phyloP scores from a whole-genome alignment of 2,888 invertebrate species.

The Gisinianus flammeolus region DNA sequence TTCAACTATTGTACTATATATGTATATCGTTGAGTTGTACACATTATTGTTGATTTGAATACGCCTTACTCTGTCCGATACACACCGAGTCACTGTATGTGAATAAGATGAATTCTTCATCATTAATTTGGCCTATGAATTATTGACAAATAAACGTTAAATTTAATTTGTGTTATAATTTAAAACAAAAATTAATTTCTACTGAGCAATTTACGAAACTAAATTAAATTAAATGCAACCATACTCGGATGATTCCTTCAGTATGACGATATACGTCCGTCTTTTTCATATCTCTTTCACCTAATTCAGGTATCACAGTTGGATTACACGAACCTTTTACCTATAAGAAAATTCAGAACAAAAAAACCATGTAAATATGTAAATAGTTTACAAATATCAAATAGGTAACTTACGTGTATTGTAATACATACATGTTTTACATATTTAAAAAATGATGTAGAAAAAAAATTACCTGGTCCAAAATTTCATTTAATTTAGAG shows the following conservation, averaged over 20 bases:
- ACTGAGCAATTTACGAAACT: too few species aligned
- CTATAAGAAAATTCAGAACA: slow-evolving; percentile 39
- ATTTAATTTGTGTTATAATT: too few species aligned
- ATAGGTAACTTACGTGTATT: not conserved
- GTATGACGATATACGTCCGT: slow-evolving; percentile 45
- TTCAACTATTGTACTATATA: too few species aligned
- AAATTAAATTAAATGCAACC: too few species aligned
- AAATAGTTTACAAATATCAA: not conserved
- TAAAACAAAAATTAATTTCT: too few species aligned
- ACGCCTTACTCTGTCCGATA: slow-evolving; percentile 48
- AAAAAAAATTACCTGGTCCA: slow-evolving; percentile 41
- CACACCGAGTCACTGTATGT: slow-evolving; percentile 42
- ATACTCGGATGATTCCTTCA: slow-evolving; percentile 43
- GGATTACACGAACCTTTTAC: slow-evolving; percentile 44
- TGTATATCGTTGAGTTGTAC: too few species aligned
- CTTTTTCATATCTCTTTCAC: slow-evolving; percentile 48
- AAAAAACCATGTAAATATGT: not conserved
- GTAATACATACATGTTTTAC: too few species aligned
- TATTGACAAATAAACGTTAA: too few species aligned
- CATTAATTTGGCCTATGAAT: slow-evolving; percentile 44
- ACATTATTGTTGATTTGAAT: too few species aligned
- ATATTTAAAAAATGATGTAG: too few species aligned
- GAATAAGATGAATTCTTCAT: slow-evolving; percentile 45
- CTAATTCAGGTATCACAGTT: slow-evolving; percentile 48
- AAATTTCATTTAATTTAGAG: slow-evolving; percentile 44